phyloP scores from a whole-genome alignment of 1,140 invertebrate species.

The Bombus pyrosoma region DNA sequence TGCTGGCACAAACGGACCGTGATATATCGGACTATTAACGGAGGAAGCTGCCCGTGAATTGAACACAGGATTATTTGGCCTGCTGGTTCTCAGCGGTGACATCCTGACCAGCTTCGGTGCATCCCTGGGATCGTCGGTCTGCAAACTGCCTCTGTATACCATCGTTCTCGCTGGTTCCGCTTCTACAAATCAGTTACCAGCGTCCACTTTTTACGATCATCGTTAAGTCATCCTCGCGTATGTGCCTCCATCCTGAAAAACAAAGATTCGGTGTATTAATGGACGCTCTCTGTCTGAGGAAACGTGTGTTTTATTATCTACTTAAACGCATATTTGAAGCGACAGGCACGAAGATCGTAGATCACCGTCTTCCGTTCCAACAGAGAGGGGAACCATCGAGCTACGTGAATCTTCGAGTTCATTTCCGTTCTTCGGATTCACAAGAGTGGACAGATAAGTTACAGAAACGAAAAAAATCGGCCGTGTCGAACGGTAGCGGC shows the following conservation, averaged over 20 bases:
- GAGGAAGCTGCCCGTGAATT: slow-evolving; percentile 29
- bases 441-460: not conserved
- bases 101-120: slow-evolving; percentile 71
- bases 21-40: slow-evolving; percentile 42
- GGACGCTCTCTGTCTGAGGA: not conserved
- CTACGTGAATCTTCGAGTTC: not conserved
- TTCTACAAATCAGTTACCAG: not conserved
- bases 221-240: slow-evolving; percentile 6
- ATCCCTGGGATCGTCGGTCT: slow-evolving; percentile 73
- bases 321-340: slow-evolving; percentile 16
- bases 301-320: not conserved
- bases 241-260: slow-evolving; percentile 13
- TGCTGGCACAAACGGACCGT: slow-evolving; percentile 45
- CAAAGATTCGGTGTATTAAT: not conserved
- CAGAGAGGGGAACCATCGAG: not conserved
- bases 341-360: not conserved
- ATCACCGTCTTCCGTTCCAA: slow-evolving; percentile 8
- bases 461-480: not conserved
- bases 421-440: not conserved
- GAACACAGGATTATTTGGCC: slow-evolving; percentile 16
- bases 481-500: too few species aligned
- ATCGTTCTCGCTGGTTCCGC: slow-evolving; percentile 51
- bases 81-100: slow-evolving; percentile 69
- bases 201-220: slow-evolving; percentile 5
- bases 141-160: slow-evolving; percentile 74